Evolutionary conservation across 2,797 vertebrate genomes (phyloP).

Genomic region (Ara ararauna): DNA sequence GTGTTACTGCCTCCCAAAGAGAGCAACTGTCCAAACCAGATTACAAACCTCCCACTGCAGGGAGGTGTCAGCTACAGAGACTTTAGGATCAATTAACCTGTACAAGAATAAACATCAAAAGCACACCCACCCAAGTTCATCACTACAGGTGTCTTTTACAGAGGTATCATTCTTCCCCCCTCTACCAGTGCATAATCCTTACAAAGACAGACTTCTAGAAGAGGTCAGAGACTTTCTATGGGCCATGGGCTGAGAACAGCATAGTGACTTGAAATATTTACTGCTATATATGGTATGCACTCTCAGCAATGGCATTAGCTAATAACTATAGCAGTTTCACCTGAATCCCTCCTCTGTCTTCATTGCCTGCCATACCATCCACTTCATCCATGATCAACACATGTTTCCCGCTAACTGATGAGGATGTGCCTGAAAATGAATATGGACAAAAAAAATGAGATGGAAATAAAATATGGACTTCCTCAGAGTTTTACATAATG

Average conservation of each 20-base stretch:
- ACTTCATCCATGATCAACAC: slow-evolving; percentile 98
- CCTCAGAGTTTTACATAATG: neutral
- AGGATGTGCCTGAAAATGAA: slow-evolving; percentile 81
- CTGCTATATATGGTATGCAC: neutral
- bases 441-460: slow-evolving; percentile 42
- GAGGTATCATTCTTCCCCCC: accelerated
- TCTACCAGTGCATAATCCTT: neutral
- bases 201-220: neutral
- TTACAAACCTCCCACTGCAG: neutral
- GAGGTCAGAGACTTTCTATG: neutral
- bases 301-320: neutral
- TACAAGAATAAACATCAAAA: neutral
- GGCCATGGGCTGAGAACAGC: neutral
- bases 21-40: neutral
- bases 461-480: neutral
- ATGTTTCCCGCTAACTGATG: slow-evolving; percentile 86
- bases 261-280: neutral
- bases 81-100: neutral
- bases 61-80: neutral
- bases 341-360: slow-evolving; percentile 97
- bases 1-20: neutral
- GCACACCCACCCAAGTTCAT: neutral
- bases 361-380: slow-evolving; percentile 98
- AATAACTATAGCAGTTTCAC: slow-evolving; percentile 73
- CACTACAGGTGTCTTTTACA: neutral